Base-by-base conservation (phyloP, 2,888 invertebrate genomes). In the Harpalus rubripes region DNA sequence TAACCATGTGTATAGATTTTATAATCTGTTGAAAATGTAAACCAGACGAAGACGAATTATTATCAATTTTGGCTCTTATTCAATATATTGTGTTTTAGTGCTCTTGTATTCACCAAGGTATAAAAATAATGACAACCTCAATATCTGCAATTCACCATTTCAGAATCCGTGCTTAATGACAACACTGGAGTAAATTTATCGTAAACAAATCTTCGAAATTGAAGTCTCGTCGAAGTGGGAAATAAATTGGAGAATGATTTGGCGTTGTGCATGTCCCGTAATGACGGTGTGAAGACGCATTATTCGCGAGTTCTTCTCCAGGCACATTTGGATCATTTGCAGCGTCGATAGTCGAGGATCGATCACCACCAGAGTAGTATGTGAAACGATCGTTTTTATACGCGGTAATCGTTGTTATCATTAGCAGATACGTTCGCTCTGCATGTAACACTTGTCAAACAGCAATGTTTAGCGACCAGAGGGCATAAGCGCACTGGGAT, bases 391-490 rank as follows among this genome's bases (percentile, higher is more conserved):
- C 44, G 44, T 74, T 74, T 78, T 78, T 78, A 58, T 78, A 26
- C 32, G n/a, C 26, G 22, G 78, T 78, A 78, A 78, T 78, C 78
- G 78, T 78, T 78, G 78, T 78, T 78, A 78, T 78, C 78, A 78
- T 78, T 78, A 78, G 78, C 78, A 78, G 78, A 78, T 78, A 78
- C 58, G 78, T 78, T 78, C 58, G 58, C 78, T 74, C 41, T 26
- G 78, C 78, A 78, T 78, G 78, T 58, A 78, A 58, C 26, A 58
- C 56, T 78, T 78, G 78, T 78, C 78, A 78, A 78, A 78, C 78
- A 78, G 58, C n/a, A 26, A 78, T 56, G 58, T 78, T 78, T 58
- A 78, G 58, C 58, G 58, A 58, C 18, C 32, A 32, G 32, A 32
- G 58, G 18, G 16, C 18, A 59, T 16, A 15, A 59, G 7, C 59